These are phyloP conservation scores for Sphyrna mokarran DNA, from an alignment of 2,113 vertebrate genomes.

Conservation along the genomic window DNA sequence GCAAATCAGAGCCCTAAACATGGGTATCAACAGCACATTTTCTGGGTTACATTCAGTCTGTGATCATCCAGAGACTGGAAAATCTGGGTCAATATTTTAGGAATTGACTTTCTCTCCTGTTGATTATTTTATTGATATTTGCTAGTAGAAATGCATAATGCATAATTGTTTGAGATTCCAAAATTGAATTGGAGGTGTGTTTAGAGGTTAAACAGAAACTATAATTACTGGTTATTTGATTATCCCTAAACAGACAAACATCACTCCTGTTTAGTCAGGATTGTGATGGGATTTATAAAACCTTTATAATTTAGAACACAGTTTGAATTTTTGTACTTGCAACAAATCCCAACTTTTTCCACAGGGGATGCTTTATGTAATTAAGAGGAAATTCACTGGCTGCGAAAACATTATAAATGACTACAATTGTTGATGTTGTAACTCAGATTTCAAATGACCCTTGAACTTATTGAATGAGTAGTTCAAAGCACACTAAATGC, in stretches of 20 bases:
- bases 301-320: slow-evolving; percentile 1
- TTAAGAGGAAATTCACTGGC: slow-evolving; percentile 14
- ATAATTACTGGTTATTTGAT: neutral
- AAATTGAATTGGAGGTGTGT: neutral
- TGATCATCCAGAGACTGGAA: too few relatives aligned
- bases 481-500: neutral
- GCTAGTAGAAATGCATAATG: neutral
- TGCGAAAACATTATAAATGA: neutral
- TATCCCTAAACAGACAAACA: neutral
- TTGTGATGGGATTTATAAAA: neutral
- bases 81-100: neutral
- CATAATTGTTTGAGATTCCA: neutral
- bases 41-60: too few relatives aligned
- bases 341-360: neutral
- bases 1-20: too few relatives aligned
- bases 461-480: neutral
- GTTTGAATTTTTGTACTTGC: neutral
- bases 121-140: neutral
- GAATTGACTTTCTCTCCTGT: neutral
- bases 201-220: neutral
- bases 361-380: neutral
- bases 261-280: neutral
- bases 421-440: neutral
- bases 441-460: slow-evolving; percentile 27
- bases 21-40: too few relatives aligned